A percentile compares a stretch with the other conserved stretches of the same genome.
These are phyloP conservation scores for Marcusenius ussheri DNA, from an alignment of 2,113 vertebrate species.

Conservation along the genomic window DNA sequence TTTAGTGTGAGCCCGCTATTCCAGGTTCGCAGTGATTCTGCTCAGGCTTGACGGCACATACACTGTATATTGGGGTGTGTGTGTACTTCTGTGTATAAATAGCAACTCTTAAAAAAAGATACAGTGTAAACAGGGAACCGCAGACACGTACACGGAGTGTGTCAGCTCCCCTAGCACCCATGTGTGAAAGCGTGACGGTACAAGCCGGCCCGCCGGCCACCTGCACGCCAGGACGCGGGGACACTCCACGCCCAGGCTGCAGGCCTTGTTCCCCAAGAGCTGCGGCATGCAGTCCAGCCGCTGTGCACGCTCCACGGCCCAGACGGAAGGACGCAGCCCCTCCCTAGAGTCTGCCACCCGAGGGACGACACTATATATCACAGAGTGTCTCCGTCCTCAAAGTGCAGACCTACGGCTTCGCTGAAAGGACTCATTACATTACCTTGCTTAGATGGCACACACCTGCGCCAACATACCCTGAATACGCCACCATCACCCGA, in stretches of 20 bases:
- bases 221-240: neutral
- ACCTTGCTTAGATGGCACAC: neutral
- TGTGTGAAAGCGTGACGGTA: neutral
- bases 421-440: neutral
- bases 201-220: neutral
- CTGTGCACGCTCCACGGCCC: neutral
- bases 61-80: neutral
- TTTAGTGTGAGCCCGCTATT: neutral
- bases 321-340: neutral
- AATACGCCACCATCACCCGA: neutral
- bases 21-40: neutral
- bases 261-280: neutral
- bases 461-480: neutral
- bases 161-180: neutral
- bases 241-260: neutral
- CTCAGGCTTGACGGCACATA: neutral
- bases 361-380: neutral
- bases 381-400: neutral
- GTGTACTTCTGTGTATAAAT: neutral
- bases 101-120: neutral
- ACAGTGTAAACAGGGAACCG: neutral
- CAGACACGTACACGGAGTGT: neutral
- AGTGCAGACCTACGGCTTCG: too few relatives aligned
- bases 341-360: neutral
- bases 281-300: neutral